Conservation (phyloP, 2,888 invertebrate genomes). For the Plebejus melissa region DNA sequence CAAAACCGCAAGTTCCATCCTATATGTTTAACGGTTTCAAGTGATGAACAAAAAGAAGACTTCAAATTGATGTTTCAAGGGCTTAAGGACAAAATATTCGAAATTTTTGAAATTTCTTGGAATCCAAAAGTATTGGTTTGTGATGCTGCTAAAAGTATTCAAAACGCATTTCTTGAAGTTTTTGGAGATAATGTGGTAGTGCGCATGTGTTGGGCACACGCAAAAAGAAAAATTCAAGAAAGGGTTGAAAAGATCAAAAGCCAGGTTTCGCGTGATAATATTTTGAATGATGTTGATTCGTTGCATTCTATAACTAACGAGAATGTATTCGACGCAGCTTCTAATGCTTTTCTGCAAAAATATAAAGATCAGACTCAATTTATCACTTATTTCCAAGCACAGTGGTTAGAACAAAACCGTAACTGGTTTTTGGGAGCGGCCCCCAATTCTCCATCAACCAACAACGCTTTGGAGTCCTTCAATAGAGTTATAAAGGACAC, state of each 20-base stretch:
- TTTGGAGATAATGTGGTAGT: neutral
- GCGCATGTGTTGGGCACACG: neutral
- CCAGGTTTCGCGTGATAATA: neutral
- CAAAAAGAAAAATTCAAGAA: neutral
- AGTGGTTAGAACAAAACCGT: neutral
- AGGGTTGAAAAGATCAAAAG: neutral
- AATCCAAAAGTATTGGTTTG: neutral
- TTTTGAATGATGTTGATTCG: neutral
- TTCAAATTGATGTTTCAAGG: neutral
- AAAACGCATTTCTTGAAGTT: slow-evolving; percentile 16
- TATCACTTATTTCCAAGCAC: neutral
- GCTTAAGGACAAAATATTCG: neutral
- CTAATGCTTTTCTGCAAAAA: neutral
- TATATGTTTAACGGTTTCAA: neutral
- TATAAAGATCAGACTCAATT: neutral
- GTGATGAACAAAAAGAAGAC: neutral
- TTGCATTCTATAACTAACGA: too few species aligned
- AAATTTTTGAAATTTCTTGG: neutral
- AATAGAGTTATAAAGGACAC: neutral
- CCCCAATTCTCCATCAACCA: neutral
- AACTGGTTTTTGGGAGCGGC: neutral
- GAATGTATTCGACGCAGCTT: neutral
- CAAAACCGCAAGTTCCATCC: neutral
- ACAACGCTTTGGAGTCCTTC: neutral
- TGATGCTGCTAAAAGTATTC: slow-evolving; percentile 10